phyloP scores from a whole-genome alignment of 2,888 invertebrate species.

The Holacanthella duospinosa region DNA sequence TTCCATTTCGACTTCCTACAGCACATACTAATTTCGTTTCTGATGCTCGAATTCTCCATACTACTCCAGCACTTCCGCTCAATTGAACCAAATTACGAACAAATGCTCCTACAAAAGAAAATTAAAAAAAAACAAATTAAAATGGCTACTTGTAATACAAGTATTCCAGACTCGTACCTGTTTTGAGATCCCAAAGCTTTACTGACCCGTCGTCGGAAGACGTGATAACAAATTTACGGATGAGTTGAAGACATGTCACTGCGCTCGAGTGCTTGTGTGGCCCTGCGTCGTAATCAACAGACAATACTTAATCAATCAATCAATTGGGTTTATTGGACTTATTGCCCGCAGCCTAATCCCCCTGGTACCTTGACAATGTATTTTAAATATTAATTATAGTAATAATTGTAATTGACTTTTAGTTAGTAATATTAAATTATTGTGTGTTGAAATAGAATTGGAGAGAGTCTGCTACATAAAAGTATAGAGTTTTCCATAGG shows the following conservation, averaged over 20 bases:
- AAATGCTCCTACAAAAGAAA: slow-evolving; percentile 66
- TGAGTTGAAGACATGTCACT: slow-evolving; percentile 95
- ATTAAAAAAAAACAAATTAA: background rate
- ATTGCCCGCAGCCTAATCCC: too few species aligned
- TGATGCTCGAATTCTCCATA: slow-evolving; percentile 93
- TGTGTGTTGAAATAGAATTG: too few species aligned
- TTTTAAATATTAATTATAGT: too few species aligned
- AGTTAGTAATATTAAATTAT: too few species aligned
- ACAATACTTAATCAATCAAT: background rate
- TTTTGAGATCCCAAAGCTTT: slow-evolving; percentile 95
- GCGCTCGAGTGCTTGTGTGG: slow-evolving; percentile 95
- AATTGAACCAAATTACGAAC: slow-evolving; percentile 89
- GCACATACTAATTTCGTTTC: slow-evolving; percentile 96
- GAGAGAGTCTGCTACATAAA: too few species aligned
- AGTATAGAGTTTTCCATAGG: too few species aligned
- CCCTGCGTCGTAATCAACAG: slow-evolving; percentile 49
- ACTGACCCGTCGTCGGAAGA: slow-evolving; percentile 99
- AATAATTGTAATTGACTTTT: too few species aligned
- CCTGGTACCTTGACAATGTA: too few species aligned
- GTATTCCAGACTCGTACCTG: slow-evolving; percentile 52
- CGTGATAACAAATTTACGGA: slow-evolving; percentile 93
- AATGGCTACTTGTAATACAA: background rate
- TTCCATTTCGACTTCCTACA: slow-evolving; percentile 95
- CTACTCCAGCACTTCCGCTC: slow-evolving; percentile 93
- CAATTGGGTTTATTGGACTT: too few species aligned